These are phyloP conservation scores for Gymnocypris eckloni DNA, from an alignment of 2,797 vertebrate genomes.

Conservation along the genomic window DNA sequence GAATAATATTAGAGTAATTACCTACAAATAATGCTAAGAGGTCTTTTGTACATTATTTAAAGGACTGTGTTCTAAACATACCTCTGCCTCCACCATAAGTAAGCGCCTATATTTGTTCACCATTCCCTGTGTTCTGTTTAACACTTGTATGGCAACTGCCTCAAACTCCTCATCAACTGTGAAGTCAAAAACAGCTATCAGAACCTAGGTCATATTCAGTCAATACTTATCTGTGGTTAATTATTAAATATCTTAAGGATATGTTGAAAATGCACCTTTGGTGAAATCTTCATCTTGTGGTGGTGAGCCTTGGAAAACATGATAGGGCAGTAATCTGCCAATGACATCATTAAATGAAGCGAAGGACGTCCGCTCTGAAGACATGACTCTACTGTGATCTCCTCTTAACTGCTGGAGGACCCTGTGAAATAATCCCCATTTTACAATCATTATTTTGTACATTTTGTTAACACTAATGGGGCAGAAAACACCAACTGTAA, in stretches of 20 bases:
- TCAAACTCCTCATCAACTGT: conserved; percentile 89
- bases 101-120: conserved; percentile 96
- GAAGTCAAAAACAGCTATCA: conserved; percentile 23
- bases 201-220: background rate
- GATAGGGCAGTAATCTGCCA: conserved; percentile 91
- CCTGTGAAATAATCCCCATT: conserved; percentile 69
- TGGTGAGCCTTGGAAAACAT: conserved; percentile 90
- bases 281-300: conserved; percentile 88
- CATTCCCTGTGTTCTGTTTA: conserved; percentile 94
- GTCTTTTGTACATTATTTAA: background rate
- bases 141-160: conserved; percentile 87
- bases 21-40: background rate
- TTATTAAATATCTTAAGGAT: background rate
- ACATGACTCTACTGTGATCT: conserved; percentile 85
- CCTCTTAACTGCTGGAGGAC: conserved; percentile 88
- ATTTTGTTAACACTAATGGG: background rate
- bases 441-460: background rate
- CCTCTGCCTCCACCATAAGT: conserved; percentile 95
- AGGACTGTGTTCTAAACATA: conserved; percentile 63
- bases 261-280: conserved; percentile 78
- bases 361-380: conserved; percentile 84
- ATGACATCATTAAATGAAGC: conserved; percentile 85
- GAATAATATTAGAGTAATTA: background rate
- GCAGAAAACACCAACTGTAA: background rate
- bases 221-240: background rate